phyloP scores from a whole-genome alignment of 2,888 invertebrate genomes.

The Apamea crenata region DNA sequence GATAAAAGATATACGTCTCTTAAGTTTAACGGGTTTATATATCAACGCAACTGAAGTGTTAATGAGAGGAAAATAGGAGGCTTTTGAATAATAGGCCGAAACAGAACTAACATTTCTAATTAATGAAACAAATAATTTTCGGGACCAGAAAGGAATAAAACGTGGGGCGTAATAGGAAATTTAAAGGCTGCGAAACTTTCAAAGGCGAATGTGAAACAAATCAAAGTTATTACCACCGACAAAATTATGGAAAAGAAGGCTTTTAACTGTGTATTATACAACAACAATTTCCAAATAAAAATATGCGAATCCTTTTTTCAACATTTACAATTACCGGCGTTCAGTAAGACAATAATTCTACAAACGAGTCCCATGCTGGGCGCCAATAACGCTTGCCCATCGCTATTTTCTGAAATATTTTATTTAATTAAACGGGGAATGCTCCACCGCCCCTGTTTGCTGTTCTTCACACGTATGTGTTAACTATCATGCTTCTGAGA shows the following conservation, averaged over 20 bases:
- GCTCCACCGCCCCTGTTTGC: slow-evolving; percentile 11
- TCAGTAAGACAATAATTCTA: neutral
- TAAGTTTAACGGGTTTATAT: neutral
- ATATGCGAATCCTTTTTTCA: neutral
- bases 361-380: slow-evolving; percentile 46
- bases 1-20: neutral
- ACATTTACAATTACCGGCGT: neutral
- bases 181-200: neutral
- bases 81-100: neutral
- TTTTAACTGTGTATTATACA: neutral
- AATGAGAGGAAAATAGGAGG: neutral
- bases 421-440: slow-evolving; percentile 41
- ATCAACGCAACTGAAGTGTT: neutral
- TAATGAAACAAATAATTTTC: neutral
- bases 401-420: slow-evolving; percentile 34
- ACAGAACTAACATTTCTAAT: neutral
- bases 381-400: slow-evolving; percentile 34
- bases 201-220: neutral
- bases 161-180: neutral
- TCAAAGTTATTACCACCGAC: neutral
- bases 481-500: slow-evolving; percentile 37
- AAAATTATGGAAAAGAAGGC: neutral
- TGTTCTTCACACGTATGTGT: slow-evolving; percentile 39
- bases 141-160: neutral
- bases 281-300: neutral